Base-by-base conservation (phyloP, 1,140 invertebrate species). In the Pectinophora gossypiella region DNA sequence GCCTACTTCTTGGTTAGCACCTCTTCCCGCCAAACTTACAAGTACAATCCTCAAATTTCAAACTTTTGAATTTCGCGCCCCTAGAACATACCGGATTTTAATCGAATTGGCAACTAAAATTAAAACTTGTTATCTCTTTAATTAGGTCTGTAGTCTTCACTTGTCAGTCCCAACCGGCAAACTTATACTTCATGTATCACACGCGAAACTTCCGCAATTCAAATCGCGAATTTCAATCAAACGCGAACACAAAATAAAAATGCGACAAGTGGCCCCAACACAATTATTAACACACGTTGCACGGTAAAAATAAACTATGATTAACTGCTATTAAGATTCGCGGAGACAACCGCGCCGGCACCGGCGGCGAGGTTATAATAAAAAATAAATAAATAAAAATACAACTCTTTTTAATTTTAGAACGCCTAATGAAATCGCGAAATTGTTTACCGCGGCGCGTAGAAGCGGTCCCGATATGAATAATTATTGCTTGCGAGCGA, bases 221-320 rank as follows among this genome's bases (percentile, higher is more conserved):
- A 38, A 69, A 61, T 66, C 54, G 63, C 58, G 57, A 65, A 67
- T 71, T 69, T 63, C 57, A 70, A 74, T 68, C 70, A 75, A 79
- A 76, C 64, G 71, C 64, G 63, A 75, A 63, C 70, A 62, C 62
- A 57, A 73, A 73, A 77, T 79, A 72, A 77, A 80, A 84, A 71
- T 67, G 71, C 67, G 61, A 64, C 72, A 72, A 76, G 72, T 60
- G 61, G 73, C 76, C 77, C 75, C 72, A 74, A 72, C 68, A 81
- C 79, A 74, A 76, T 82, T 82, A 81, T 83, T 82, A 83, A 79
- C 81, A 83, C 81, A 85, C 84, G 84, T 83, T 81, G 72, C 72
- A 76, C 76, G 78, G 69, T 78, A 87, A 84, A 87, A 87, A 87
- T 87, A 87, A 85, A 85, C 80, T 83, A 85, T 85, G 84, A 85